A percentile compares a stretch with the other conserved stretches of the same genome.
phyloP scores from a whole-genome alignment of 2,888 invertebrate genomes.

The Andrena minutula region DNA sequence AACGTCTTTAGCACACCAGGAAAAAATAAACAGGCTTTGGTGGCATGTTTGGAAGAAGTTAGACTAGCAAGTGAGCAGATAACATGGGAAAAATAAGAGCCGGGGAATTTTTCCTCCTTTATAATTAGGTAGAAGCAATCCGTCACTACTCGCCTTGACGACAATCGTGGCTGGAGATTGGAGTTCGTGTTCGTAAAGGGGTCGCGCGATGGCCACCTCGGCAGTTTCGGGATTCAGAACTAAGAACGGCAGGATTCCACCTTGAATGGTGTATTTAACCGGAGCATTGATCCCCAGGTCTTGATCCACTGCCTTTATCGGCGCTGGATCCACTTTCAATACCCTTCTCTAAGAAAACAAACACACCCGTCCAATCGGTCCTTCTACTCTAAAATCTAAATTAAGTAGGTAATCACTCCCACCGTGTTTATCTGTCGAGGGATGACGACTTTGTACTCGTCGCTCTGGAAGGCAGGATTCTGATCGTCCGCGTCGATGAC shows the following conservation, averaged over 20 bases:
- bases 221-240: constrained; percentile 89
- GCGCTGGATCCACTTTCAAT: constrained; percentile 89
- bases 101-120: too few species aligned
- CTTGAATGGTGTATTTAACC: constrained; percentile 89
- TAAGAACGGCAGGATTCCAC: constrained; percentile 88
- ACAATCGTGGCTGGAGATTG: constrained; percentile 92
- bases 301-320: constrained; percentile 92
- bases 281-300: constrained; percentile 92
- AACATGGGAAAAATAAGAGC: too few species aligned
- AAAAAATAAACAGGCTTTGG: too few species aligned
- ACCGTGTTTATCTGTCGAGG: constrained; percentile 88
- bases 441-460: constrained; percentile 90
- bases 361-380: neutral
- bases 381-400: neutral
- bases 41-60: too few species aligned
- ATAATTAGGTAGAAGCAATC: too few species aligned
- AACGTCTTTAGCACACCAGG: neutral
- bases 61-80: too few species aligned
- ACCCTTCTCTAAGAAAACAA: constrained; percentile 86
- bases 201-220: constrained; percentile 87
- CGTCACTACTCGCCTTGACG: constrained; percentile 87
- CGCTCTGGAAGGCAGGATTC: constrained; percentile 93
- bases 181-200: constrained; percentile 88
- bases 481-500: constrained; percentile 96
- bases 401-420: constrained; percentile 22